Evolutionary conservation across 2,888 invertebrate species (phyloP), one percentile per base, ranked within the genome.

Genomic region (Gisinianus flammeolus): DNA sequence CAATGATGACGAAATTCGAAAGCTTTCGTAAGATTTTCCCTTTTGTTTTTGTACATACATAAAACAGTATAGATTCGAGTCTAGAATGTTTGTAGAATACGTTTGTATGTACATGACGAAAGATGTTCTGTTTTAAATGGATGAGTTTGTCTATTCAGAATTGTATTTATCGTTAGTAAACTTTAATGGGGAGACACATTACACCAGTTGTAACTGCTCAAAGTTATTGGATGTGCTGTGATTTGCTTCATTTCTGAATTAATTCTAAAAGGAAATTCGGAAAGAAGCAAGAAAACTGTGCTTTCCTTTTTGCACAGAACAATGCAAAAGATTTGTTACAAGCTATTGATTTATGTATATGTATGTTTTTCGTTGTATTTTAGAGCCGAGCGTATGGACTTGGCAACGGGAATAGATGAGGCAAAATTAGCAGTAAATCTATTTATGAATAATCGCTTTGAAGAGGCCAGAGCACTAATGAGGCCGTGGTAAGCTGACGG

Each of bases 381-480:
- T 70, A 83, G 83, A 52, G 77, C 82, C 3, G 87, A 87, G 54
- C 87, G 88, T 26, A 91, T 92, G 90, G 91, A 91, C 81, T 86
- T 95, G 83, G 89, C 91, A 56, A 89, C 90, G 35, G 91, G 94
- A 0, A 90, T 96, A 81, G 90, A 90, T 74, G 95, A 96, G 85
- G 92, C 93, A 19, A 92, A 92, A 85, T 87, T 90, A 73, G 95
- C 96, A 0, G 91, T 97, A n/a, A 90, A 93, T 86, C 91, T 92
- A 85, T 98, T 97, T 87, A 95, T 98, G 87, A 96, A 96, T 87
- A 98, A 98, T 87, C 92, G 93, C 86, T 94, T 97, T 84, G 89
- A 91, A 16, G 92, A 93, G 85, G 97, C 97, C 0, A 91, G 91
- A 87, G 90, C 90, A 76, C 88, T 94, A 79, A 91, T 96, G 90